Percentiles rank a stretch among this genome's conserved stretches.
Conservation (phyloP, 2,888 invertebrate species). For the Sphaerophoria rueppellii region DNA sequence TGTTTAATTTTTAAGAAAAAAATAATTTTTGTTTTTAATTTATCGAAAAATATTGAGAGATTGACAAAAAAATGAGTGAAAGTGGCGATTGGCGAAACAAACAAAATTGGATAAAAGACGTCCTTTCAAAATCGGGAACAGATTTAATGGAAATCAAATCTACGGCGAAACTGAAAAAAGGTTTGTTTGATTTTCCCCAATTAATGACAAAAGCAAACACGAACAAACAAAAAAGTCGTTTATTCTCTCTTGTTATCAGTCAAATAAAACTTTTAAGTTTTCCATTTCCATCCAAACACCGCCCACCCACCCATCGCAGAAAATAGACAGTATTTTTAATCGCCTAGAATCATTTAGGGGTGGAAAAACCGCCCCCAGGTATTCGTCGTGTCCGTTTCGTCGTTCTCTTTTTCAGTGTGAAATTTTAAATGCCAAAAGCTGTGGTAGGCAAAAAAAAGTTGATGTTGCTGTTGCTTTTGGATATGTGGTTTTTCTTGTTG, state of each 20-base stretch:
- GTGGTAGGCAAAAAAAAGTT: conserved; percentile 21
- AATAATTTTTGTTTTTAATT: neutral
- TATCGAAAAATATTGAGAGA: conserved; percentile 15
- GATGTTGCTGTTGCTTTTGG: conserved; percentile 16
- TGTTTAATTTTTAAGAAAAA: conserved; percentile 49
- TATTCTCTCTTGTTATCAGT: too few species aligned
- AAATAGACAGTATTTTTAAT: conserved; percentile 1
- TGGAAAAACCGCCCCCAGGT: conserved; percentile 56
- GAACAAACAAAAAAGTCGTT: neutral
- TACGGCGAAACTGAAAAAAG: conserved; percentile 77
- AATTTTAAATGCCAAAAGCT: neutral
- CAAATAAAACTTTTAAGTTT: neutral
- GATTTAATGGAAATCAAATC: conserved; percentile 80
- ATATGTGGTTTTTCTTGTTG: conserved; percentile 6
- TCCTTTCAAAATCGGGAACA: conserved; percentile 82
- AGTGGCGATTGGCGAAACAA: conserved; percentile 79
- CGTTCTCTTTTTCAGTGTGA: neutral
- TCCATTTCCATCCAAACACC: neutral
- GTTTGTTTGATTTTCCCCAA: conserved; percentile 68
- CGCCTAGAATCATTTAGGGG: conserved; percentile 42
- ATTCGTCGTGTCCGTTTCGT: neutral
- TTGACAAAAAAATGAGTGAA: conserved; percentile 76
- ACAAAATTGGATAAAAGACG: conserved; percentile 84
- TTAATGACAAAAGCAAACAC: conserved; percentile 68
- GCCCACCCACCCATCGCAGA: neutral